Evolutionary conservation across 2,888 invertebrate genomes (phyloP), one percentile per base, ranked within the genome.

Genomic region (Clanis bilineata): DNA sequence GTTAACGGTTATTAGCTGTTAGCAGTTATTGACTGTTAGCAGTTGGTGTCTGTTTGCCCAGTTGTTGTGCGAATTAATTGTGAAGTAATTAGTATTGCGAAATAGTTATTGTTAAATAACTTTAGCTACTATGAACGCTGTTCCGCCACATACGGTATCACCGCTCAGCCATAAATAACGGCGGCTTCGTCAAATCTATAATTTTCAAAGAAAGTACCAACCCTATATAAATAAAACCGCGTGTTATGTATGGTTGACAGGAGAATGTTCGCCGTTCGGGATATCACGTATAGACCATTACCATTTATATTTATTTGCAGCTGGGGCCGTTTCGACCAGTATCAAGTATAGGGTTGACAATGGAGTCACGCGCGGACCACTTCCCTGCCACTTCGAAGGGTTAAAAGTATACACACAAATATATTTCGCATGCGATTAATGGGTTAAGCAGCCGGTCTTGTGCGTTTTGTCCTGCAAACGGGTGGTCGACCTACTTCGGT

Each of bases 281-380:
- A 66, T 71, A 70, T 72, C 80, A 80, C 79, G 80, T 81, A 77
- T 73, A 64, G 68, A 59, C 72, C 74, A 73, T 80, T 77, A 73
- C 74, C 70, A 70, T 80, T 76, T 69, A 70, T 77, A 78, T 80
- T 82, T 79, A 80, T 81, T 77, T 75, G 73, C 68, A 67, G 69
- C 64, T 47, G 47, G 65, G 71, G 63, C 64, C 74, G 62, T 67
- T 73, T 61, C 59, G 64, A 70, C 76, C 76, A 69, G 62, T 69
- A 63, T 75, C 74, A 72, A 74, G 75, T 69, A 71, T 69, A 65
- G 71, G 62, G 59, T 63, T 60, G 64, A 77, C 80, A 81, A 83
- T 80, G 76, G 69, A 80, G 82, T 80, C 83, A 82, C 82, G 83
- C 71, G 72, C 73, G 67, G 59, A 67, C 74, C 77, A 77, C 76